phyloP scores from a whole-genome alignment of 1,140 invertebrate species.

The Nasonia longicornis region DNA sequence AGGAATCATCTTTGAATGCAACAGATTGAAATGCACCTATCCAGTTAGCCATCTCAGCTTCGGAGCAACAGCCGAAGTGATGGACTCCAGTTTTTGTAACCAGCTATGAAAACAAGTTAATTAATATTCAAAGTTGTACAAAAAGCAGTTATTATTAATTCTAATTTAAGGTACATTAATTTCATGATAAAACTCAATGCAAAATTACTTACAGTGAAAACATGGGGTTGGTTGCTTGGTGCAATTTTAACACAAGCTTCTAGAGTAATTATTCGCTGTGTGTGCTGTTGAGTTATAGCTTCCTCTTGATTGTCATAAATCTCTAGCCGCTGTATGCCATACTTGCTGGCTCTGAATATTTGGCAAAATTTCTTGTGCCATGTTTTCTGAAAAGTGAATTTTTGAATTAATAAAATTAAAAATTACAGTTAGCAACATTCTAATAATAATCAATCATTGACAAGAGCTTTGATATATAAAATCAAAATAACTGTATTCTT shows the following conservation, averaged over 20 bases:
- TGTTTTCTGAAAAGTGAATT: conserved; percentile 73
- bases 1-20: conserved; percentile 81
- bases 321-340: conserved; percentile 85
- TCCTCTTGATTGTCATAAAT: conserved; percentile 83
- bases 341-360: conserved; percentile 83
- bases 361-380: conserved; percentile 84
- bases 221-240: conserved; percentile 71
- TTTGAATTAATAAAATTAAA: neutral
- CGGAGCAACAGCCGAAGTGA: conserved; percentile 79
- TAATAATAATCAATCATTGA: neutral
- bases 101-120: conserved; percentile 65
- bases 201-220: conserved; percentile 68
- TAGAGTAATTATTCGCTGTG: conserved; percentile 82
- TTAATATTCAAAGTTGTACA: conserved; percentile 7
- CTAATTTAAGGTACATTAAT: no score
- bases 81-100: conserved; percentile 80
- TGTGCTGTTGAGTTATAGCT: conserved; percentile 74
- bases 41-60: conserved; percentile 82
- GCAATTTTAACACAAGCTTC: conserved; percentile 89
- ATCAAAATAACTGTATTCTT: conserved; percentile 8
- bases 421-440: neutral
- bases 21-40: conserved; percentile 82
- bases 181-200: no score
- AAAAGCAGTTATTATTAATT: neutral
- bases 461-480: neutral